Base-by-base conservation (phyloP, 2,888 invertebrate genomes). In the Amblyteles armatorius region DNA sequence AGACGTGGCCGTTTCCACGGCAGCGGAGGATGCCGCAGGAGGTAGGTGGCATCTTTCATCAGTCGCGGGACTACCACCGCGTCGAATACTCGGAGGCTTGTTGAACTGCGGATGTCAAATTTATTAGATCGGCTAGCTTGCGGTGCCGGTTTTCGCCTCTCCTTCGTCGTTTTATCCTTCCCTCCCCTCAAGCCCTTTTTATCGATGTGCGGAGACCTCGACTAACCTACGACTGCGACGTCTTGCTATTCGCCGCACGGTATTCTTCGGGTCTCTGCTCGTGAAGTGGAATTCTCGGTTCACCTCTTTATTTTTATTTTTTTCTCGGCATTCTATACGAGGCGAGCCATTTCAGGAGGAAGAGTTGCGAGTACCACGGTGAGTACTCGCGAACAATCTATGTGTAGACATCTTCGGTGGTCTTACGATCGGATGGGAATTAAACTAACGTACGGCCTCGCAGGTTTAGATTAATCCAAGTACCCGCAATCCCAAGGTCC, bases 91-190 rank as follows among this genome's bases (percentile, higher is more conserved):
- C 76, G 83, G 82, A 78, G 84, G 86, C 83, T 88, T 86, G 86
- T 87, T 87, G 86, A 85, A 79, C 72, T 82, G 72, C 89, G 87
- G 88, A 87, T 88, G 87, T 78, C 77, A 88, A 88, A 89, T 89
- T 88, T 88, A 89, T 89, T 88, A 86, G 87, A 83, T 87, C 88
- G 76, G 76, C 80, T 79, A 72, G 52, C 19, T 78, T 29, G 19
- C 36, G 52, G 40, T 48, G 71, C 63, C 44, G 55, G 74, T 76
- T 52, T 36, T 60, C 33, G 60, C 26, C 19, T 22, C 22, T 16
- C 7, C 48, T 36, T 16, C 44, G 33, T 50, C 16, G 19, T 71
- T 48, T 33, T 40, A 26, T 79, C 40, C 16, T 60, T 26, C 52
- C 5, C 29, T 22, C 5, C 50, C 6, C 22, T 72, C 1, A 16